Evolutionary conservation across 1,140 invertebrate species (phyloP), one percentile per base, ranked within the genome.

Genomic region (Streblospio benedicti): DNA sequence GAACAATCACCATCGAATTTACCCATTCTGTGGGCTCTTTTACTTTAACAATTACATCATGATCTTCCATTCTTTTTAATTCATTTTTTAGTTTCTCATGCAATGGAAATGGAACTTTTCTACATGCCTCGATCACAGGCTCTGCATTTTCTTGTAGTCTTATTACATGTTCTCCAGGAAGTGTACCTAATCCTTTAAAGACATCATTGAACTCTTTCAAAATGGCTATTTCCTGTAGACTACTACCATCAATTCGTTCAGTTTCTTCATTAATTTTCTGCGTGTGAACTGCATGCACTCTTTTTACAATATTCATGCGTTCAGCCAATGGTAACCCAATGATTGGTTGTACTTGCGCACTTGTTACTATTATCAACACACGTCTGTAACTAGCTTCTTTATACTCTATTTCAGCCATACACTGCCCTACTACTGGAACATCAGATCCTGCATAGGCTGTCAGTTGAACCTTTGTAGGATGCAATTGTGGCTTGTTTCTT

Each of bases 11-110:
- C 38, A 69, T 60, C 25, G 66, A 57, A 57, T 44, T 61, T 4
- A 63, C 59, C 66, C 61, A 69, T 30, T 51, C 38, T 16, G 65
- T 62, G 0, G 66, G 62, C 51, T 68, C 60, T 12, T 38, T 62
- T 1, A 69, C 67, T 43, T 59, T 59, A 31, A 44, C 30, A 6
- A 67, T 44, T 2, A 67, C 58, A 16, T 59, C 59, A 14, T 16
- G 14, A 32, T 63, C 23, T 1, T 43, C 57, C 32, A 67, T 44
- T 6, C 45, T 27, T 16, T 66, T 32, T 2, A 67, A 43, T 60
- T 65, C 60, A 12, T 45, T 3, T 28, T 63, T 58, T 18, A 65
- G 43, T 16, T 55, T 23, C 25, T 56, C 56, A 28, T 38, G 23
- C 4, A 67, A n/a, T 12, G 51, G 25, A 12, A 64, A 35, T n/a